Base-by-base conservation (phyloP, 2,888 invertebrate genomes). In the Brenthis daphne region DNA sequence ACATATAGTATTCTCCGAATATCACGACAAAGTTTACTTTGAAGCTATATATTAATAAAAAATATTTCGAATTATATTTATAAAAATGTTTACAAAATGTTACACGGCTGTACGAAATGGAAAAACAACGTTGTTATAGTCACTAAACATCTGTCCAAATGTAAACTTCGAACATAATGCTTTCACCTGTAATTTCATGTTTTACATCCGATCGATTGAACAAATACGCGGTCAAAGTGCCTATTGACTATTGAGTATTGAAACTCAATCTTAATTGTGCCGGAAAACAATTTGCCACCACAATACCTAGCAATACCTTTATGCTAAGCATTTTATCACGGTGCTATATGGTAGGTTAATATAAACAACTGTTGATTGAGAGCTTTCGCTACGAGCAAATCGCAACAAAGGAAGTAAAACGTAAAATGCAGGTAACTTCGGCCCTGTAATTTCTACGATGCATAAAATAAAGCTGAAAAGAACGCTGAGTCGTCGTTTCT, bases 181-280 rank as follows among this genome's bases (percentile, higher is more conserved):
- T 77, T 77, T 75, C 76, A 80, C 77, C 75, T 75, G 73, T 75
- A 76, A 80, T 82, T 81, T 76, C 77, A 75, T 75, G 75, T 79
- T 83, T 80, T 77, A 82, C 77, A 74, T 73, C 70, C 78, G 71
- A 80, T 81, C 77, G 79, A 77, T 77, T 74, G 71, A 70, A 75
- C 76, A 71, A 75, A 78, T 73, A 73, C 69, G 72, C 74, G 60
- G 72, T 69, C 74, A 70, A 70, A 76, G 70, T 68, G 72, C 77
- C 85, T 86, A 89, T 88, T 82, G 86, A 81, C 85, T 86, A 89
- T 88, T 82, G 86, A 81, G 82, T 81, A 87, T 89, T 87, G 86
- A 88, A 90, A 89, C 82, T 82, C 85, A 89, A 90, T 89, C 87
- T 88, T 85, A 88, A 88, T 87, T 81, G 83, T 85, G 82, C 84